Base-by-base conservation (phyloP, 2,888 invertebrate genomes). In the Drosophila neotestacea region DNA sequence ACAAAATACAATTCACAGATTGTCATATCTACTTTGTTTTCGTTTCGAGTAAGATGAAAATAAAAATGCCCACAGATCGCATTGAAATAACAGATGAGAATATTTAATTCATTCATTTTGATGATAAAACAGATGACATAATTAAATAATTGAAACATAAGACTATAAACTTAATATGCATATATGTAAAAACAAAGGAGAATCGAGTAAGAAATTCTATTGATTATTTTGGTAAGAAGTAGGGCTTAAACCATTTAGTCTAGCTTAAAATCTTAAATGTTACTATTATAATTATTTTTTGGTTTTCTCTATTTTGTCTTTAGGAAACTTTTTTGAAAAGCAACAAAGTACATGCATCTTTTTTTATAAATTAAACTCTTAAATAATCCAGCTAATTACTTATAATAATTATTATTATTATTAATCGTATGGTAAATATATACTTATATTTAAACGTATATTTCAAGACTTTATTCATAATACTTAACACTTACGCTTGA, bases 401-500 rank as follows among this genome's bases (percentile, higher is more conserved):
- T 64, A 72, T 68, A 59, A 66, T 50, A 76, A 59, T n/a, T 13
- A 38, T 55, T 39, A 41, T 16, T 16, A 22, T 22, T 36, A 34
- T 44, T 27, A 67, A n/a, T 30, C 13, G 3, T 46, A 34, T 77
- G 48, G 56, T 62, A 22, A 22, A 1, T 1, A 62, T 64, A 61
- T 65, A 73, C 47, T 71, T 81, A 56, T 44, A 63, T 50, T 44
- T 81, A 70, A 80, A 73, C 77, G 73, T 79, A 76, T 70, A 85
- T 70, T 65, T 46, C 16, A 70, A 67, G 72, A 79, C 69, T 75
- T 78, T 81, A 77, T 72, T 68, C 58, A 72, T 87, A 87, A 81
- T 81, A 84, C 85, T 84, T 88, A 84, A 80, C 64, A 81, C 70
- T 77, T 90, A 90, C 63, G 66, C 77, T 86, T 90, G 82, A 88